Conservation (phyloP, 2,888 invertebrate genomes). For the Gastrophysa polygoni region DNA sequence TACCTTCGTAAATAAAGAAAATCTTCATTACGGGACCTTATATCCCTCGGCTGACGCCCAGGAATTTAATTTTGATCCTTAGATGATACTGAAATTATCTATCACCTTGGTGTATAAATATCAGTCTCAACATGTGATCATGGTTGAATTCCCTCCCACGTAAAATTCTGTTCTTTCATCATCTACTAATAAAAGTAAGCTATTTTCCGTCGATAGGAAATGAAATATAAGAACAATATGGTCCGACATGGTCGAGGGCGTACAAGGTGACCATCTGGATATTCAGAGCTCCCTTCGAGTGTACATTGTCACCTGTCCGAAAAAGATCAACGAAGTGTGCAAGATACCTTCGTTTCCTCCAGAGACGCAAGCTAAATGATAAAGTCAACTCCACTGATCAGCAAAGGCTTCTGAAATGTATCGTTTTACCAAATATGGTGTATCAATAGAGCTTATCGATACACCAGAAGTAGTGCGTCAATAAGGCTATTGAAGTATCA, state of each 20-base stretch:
- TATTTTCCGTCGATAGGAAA: slow-evolving; percentile 3
- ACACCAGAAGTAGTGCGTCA: no score
- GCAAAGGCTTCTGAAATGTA: not conserved
- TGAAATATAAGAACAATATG: slow-evolving; percentile 25
- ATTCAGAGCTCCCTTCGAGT: slow-evolving; percentile 25
- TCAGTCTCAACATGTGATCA: no score
- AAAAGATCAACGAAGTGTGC: slow-evolving; percentile 31
- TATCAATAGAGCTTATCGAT: no score
- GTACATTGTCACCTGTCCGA: slow-evolving; percentile 31
- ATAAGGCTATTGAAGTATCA: no score
- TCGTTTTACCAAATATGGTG: no score
- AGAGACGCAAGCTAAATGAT: not conserved
- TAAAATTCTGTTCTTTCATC: not conserved
- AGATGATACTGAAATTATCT: no score
- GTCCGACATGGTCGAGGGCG: slow-evolving; percentile 20
- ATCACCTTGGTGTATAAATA: no score
- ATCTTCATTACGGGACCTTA: no score
- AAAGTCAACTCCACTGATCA: not conserved
- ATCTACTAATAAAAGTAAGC: not conserved
- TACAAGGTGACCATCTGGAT: slow-evolving; percentile 23
- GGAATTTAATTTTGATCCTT: no score
- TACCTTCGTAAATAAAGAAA: no score
- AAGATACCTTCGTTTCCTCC: slow-evolving; percentile 19
- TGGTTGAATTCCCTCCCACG: no score
- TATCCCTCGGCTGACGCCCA: no score